phyloP scores from a whole-genome alignment of 2,113 vertebrate genomes.

The Phrynosoma platyrhinos region DNA sequence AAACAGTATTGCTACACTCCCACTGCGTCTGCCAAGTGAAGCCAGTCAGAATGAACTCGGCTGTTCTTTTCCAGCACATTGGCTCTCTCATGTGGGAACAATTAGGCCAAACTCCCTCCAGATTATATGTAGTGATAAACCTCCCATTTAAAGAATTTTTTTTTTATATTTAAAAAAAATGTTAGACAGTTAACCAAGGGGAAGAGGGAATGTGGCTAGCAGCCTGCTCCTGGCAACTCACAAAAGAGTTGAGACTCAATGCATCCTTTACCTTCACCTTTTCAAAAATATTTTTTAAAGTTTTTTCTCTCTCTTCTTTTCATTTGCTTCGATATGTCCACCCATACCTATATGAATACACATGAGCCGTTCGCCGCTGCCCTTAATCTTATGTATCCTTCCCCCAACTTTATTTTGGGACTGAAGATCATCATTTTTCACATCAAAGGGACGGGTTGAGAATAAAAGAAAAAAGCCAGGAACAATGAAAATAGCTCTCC shows the following conservation, averaged over 20 bases:
- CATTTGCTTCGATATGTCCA: not conserved
- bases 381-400: slow-evolving; percentile 69
- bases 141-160: slow-evolving; percentile 52
- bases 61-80: slow-evolving; percentile 76
- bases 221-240: not conserved
- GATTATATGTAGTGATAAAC: slow-evolving; percentile 76
- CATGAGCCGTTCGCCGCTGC: slow-evolving; percentile 80
- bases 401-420: slow-evolving; percentile 83
- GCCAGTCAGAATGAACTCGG: slow-evolving; percentile 63
- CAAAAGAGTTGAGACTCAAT: slow-evolving; percentile 60
- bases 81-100: slow-evolving; percentile 77
- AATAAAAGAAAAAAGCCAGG: slow-evolving; percentile 88
- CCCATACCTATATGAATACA: slow-evolving; percentile 58
- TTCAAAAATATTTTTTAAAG: slow-evolving; percentile 73
- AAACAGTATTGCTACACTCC: slow-evolving; percentile 69
- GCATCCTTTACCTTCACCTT: slow-evolving; percentile 67
- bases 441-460: slow-evolving; percentile 86
- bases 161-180: too few species aligned
- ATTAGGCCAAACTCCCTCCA: slow-evolving; percentile 80
- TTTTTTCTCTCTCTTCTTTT: too few species aligned
- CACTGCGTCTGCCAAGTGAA: slow-evolving; percentile 64
- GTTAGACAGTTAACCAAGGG: not conserved
- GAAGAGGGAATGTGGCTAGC: not conserved
- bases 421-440: slow-evolving; percentile 87
- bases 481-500: slow-evolving; percentile 85